Conservation (phyloP, 2,888 invertebrate genomes). For the Ormia ochracea region DNA sequence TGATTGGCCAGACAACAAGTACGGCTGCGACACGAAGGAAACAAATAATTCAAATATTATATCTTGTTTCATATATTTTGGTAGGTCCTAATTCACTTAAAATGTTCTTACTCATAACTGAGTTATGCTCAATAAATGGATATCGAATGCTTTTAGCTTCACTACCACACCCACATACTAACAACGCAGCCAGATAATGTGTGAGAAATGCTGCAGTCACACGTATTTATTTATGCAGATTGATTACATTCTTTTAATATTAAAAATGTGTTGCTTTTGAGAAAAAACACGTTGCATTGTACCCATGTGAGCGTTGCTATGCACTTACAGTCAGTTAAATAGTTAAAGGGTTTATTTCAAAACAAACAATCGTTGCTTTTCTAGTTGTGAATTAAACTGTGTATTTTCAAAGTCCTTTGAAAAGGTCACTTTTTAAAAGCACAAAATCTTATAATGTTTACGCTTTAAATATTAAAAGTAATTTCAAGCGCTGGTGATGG, state of each 20-base stretch:
- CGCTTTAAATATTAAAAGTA: too few relatives aligned
- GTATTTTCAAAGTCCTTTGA: too few relatives aligned
- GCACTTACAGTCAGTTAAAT: not conserved
- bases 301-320: not conserved
- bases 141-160: conserved; percentile 25
- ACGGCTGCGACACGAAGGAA: not conserved
- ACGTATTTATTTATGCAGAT: conserved; percentile 31
- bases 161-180: conserved; percentile 17
- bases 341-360: not conserved
- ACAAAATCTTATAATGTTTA: too few relatives aligned
- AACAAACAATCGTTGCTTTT: too few relatives aligned
- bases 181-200: not conserved
- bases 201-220: not conserved
- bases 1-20: not conserved
- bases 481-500: too few relatives aligned
- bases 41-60: not conserved
- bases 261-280: conserved; percentile 20
- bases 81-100: not conserved
- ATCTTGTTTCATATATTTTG: not conserved
- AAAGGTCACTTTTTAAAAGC: too few relatives aligned
- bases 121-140: not conserved
- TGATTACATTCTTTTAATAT: conserved; percentile 37
- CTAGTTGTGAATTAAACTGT: too few relatives aligned
- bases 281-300: conserved; percentile 9
- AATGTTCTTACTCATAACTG: conserved; percentile 20